Conservation (phyloP, 2,888 invertebrate species). For the Chaetogeoica ovagalla region DNA sequence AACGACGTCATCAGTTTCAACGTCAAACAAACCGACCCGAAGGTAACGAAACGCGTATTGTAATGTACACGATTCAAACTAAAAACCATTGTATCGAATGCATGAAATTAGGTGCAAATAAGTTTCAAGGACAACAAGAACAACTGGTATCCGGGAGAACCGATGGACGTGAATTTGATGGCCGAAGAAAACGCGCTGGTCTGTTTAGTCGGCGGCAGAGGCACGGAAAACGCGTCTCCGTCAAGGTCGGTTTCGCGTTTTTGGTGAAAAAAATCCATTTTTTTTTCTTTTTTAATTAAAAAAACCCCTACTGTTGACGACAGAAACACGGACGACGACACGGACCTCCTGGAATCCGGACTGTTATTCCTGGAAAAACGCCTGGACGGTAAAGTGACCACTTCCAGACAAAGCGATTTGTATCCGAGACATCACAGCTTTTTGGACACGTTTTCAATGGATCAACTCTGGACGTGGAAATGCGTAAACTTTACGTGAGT, state of each 20-base stretch:
- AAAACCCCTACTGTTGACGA: background rate
- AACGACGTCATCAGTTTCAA: constrained; percentile 71
- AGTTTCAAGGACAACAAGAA: constrained; percentile 65
- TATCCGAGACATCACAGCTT: constrained; percentile 60
- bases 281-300: too few species aligned
- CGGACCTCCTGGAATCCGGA: constrained; percentile 40
- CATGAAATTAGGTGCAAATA: constrained; percentile 63
- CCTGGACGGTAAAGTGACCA: constrained; percentile 38
- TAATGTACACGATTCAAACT: background rate
- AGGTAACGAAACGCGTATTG: constrained; percentile 57
- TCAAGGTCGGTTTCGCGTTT: constrained; percentile 59
- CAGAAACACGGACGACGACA: constrained; percentile 42
- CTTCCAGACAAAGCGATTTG: constrained; percentile 38
- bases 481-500: constrained; percentile 70
- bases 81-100: background rate
- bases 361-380: constrained; percentile 41
- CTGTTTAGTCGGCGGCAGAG: constrained; percentile 67
- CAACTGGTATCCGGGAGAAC: constrained; percentile 68
- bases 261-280: background rate
- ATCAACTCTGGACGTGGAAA: constrained; percentile 70
- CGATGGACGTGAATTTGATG: constrained; percentile 65
- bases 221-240: constrained; percentile 62
- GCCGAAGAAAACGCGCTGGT: constrained; percentile 68
- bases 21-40: constrained; percentile 67
- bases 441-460: constrained; percentile 66